Conservation (phyloP, 2,113 vertebrate genomes). For the Colaptes auratus region DNA sequence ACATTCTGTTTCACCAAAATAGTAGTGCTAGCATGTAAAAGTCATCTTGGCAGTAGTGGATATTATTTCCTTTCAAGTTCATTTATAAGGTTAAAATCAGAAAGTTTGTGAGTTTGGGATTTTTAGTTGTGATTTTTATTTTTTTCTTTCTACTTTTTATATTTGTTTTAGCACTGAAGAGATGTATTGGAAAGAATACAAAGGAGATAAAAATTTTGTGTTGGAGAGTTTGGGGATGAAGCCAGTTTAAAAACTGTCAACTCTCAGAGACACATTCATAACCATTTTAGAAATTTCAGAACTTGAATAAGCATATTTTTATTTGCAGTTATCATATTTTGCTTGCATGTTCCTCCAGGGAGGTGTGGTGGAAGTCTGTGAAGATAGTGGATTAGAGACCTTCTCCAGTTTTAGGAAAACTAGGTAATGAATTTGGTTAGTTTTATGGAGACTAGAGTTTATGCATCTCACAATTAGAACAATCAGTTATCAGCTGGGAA, state of each 20-base stretch:
- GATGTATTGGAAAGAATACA: conserved; percentile 7
- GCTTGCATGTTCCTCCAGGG: background rate
- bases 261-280: background rate
- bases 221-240: background rate
- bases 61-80: conserved; percentile 53
- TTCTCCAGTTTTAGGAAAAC: background rate
- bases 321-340: background rate
- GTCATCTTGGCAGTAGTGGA: conserved; percentile 32
- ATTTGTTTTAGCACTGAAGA: conserved; percentile 24
- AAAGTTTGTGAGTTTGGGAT: background rate
- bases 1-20: conserved; percentile 18
- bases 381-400: background rate
- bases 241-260: background rate
- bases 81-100: conserved; percentile 56
- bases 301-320: background rate
- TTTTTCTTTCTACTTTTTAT: background rate
- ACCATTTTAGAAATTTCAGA: conserved; percentile 25
- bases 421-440: background rate
- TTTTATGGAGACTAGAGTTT: background rate
- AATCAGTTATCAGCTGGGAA: background rate
- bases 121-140: background rate
- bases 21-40: background rate
- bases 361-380: fast-evolving
- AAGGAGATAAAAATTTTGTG: background rate
- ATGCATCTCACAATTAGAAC: background rate